Evolutionary conservation across 2,797 vertebrate genomes (phyloP).

Genomic region (Argentina silus): DNA sequence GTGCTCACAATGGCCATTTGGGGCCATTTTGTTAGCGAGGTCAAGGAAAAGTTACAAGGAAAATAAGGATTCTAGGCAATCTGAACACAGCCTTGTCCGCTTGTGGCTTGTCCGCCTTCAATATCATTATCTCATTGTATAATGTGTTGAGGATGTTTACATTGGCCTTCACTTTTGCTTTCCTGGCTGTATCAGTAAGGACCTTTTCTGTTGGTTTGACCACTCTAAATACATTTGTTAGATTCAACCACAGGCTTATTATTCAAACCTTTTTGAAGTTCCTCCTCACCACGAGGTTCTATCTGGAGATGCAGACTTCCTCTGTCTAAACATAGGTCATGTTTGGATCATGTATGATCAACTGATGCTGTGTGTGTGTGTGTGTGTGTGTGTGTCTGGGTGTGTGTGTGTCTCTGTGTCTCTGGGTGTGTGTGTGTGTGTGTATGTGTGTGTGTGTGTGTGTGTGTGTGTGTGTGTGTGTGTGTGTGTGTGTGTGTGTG

Average conservation of each 20-base stretch:
- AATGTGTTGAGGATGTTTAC: slow-evolving; percentile 35
- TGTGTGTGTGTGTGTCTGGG: slow-evolving; percentile 1
- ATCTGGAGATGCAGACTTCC: slow-evolving; percentile 60
- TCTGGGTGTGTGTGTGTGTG: neutral
- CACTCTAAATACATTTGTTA: slow-evolving; percentile 38
- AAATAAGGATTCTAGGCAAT: too few species aligned
- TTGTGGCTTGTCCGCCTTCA: slow-evolving; percentile 7
- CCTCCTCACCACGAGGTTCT: slow-evolving; percentile 40
- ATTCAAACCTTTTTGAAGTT: slow-evolving; percentile 45
- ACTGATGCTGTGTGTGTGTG: slow-evolving; percentile 39
- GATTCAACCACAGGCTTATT: slow-evolving; percentile 70
- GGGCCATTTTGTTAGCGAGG: too few species aligned
- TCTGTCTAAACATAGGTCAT: slow-evolving; percentile 46
- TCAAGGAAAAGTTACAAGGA: too few species aligned
- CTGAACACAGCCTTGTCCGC: neutral
- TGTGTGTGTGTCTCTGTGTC: neutral
- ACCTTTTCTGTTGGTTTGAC: slow-evolving; percentile 49
- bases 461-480: neutral
- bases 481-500: neutral
- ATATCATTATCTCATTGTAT: slow-evolving; percentile 44
- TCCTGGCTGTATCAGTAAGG: slow-evolving; percentile 36
- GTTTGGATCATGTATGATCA: slow-evolving; percentile 27
- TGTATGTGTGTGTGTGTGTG: neutral
- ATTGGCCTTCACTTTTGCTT: slow-evolving; percentile 10
- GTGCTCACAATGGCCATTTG: too few species aligned